These are phyloP conservation scores for Triops cancriformis DNA, from an alignment of 1,140 invertebrate species.

Conservation along the genomic window DNA sequence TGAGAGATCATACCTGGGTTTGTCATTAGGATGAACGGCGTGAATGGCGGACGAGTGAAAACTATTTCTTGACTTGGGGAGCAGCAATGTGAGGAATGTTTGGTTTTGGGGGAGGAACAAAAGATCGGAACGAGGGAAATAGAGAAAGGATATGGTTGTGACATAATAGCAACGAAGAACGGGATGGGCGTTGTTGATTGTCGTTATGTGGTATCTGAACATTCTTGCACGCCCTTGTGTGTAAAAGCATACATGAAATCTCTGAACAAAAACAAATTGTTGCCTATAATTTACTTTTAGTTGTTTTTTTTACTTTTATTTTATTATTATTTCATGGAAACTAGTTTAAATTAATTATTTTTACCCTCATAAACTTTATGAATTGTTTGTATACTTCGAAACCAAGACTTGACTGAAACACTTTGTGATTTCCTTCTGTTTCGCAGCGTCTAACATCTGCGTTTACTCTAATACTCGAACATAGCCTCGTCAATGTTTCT, in stretches of 20 bases:
- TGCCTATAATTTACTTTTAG: not conserved
- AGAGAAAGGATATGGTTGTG: not conserved
- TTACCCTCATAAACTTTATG: too few relatives aligned
- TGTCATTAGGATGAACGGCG: not conserved
- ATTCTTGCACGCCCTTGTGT: constrained; percentile 5
- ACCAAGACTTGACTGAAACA: too few relatives aligned
- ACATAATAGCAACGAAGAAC: not conserved
- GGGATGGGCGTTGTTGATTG: not conserved
- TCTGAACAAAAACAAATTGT: not conserved
- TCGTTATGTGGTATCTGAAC: not conserved
- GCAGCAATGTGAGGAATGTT: not conserved
- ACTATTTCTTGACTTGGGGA: not conserved
- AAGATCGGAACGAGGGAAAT: not conserved
- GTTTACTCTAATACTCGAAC: too few relatives aligned
- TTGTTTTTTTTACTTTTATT: not conserved
- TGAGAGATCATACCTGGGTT: not conserved
- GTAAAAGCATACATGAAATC: not conserved
- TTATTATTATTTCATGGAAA: not conserved
- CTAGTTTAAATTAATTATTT: too few relatives aligned
- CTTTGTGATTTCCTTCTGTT: too few relatives aligned
- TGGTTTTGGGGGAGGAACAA: not conserved
- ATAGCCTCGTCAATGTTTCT: too few relatives aligned
- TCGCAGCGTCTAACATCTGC: too few relatives aligned
- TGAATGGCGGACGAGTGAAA: not conserved
- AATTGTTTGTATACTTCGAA: too few relatives aligned